Evolutionary conservation across 2,113 vertebrate genomes (phyloP), one percentile per base, ranked within the genome.

Genomic region (Strix aluco): DNA sequence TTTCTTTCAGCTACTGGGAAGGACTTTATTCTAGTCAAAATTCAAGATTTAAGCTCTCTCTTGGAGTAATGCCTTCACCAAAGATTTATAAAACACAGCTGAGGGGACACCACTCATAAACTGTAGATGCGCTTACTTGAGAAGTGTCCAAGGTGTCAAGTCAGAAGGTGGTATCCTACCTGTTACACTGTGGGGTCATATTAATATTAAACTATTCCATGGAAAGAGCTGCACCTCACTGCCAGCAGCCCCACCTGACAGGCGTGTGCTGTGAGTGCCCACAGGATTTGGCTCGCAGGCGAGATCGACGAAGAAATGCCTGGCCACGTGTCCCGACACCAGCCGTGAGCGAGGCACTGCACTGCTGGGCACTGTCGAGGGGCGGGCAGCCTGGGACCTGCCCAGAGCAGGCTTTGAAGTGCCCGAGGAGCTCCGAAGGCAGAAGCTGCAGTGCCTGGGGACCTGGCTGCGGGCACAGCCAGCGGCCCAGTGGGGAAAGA

Each of bases 341-440:
- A 11, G 26, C 1, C 2, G 1, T 2, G 66, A 49, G 72, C 1
- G 0, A 44, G 57, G 36, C 0, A 0, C n/a, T 2, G 1, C 1
- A 1, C 49, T 15, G 69, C 88, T 44, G 1, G 2, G 75, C 66
- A 49, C 2, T 2, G 57, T 18, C 1, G 3, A n/a, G 79, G 62
- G 66, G 15, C 19, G 5, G 47, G 32, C 26, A 54, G 77, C 51
- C 72, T 25, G 34, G 40, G 47, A 81, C 27, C 21, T 66, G 65
- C 81, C 63, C 77, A 21, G 42, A 67, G 86, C 54, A 65, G 58
- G 20, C 36, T 88, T 29, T n/a, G 11, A 51, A 88, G 51, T 2
- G 15, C 10, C 30, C 0, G 0, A 7, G 52, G 10, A 5, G 23
- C 58, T 32, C 34, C 0, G 0, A 54, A 0, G 0, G 72, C 71